Conservation (phyloP, 2,113 vertebrate species). For the Crypturellus undulatus region DNA sequence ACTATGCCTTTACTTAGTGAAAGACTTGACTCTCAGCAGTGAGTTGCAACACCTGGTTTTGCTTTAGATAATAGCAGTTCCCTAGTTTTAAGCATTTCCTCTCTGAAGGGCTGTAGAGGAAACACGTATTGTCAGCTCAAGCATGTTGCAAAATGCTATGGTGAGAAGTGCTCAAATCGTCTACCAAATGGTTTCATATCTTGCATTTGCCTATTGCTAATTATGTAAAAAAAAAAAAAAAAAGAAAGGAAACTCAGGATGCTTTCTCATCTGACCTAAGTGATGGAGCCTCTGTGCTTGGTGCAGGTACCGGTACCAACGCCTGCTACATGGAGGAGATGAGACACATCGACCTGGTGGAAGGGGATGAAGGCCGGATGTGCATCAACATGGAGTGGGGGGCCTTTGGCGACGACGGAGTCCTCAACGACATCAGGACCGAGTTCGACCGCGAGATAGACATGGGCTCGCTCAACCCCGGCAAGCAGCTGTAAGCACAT, state of each 20-base stretch:
- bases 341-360: conserved; percentile 91
- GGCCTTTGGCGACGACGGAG: conserved; percentile 91
- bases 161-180: not conserved
- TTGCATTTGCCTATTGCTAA: not conserved
- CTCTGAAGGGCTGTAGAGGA: not conserved
- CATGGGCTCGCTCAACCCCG: conserved; percentile 93
- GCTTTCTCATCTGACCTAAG: not conserved
- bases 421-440: conserved; percentile 88
- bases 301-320: conserved; percentile 91
- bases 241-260: not conserved
- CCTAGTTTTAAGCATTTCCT: not conserved
- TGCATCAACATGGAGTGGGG: conserved; percentile 99
- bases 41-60: not conserved
- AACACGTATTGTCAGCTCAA: not conserved
- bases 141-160: not conserved
- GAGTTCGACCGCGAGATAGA: conserved; percentile 93
- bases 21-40: not conserved
- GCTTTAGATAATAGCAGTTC: not conserved
- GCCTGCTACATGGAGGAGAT: conserved; percentile 99
- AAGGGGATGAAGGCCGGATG: conserved; percentile 95
- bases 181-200: not conserved
- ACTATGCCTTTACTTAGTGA: not conserved
- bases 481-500: conserved; percentile 92
- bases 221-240: not conserved
- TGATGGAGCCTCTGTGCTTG: rapidly evolving